Conservation (phyloP, 2,113 vertebrate genomes). For the Cyrtonyx montezumae region DNA sequence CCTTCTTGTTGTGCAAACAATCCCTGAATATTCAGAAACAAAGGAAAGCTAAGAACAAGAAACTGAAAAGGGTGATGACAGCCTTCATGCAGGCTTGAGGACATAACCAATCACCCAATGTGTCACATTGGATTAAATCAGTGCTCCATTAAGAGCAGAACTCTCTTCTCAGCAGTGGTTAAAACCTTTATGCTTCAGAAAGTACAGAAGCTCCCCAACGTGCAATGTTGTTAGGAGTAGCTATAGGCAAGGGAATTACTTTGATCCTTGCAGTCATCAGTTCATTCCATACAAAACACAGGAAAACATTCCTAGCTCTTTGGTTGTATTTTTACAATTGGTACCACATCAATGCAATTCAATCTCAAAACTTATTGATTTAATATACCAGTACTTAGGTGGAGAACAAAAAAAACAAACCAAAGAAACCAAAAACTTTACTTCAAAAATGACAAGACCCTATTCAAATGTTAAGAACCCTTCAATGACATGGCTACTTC, state of each 20-base stretch:
- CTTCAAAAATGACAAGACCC: background rate
- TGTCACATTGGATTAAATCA: constrained; percentile 32
- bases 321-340: background rate
- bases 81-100: constrained; percentile 15
- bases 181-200: constrained; percentile 36
- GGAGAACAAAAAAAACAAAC: background rate
- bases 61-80: background rate
- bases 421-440: background rate
- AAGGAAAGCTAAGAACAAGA: background rate
- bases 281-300: background rate
- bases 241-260: constrained; percentile 34
- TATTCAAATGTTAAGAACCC: background rate
- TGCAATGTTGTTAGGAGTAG: background rate
- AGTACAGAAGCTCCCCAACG: background rate
- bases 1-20: background rate
- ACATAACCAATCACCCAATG: background rate
- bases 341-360: background rate
- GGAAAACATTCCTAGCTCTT: background rate
- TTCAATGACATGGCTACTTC: background rate
- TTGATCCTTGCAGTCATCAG: constrained; percentile 7
- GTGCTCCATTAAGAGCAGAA: background rate
- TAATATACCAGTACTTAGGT: background rate
- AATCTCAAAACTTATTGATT: background rate
- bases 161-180: background rate
- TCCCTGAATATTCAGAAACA: background rate